Evolutionary conservation across 2,797 vertebrate species (phyloP).

Genomic region (Schizopygopsis malacanthus): DNA sequence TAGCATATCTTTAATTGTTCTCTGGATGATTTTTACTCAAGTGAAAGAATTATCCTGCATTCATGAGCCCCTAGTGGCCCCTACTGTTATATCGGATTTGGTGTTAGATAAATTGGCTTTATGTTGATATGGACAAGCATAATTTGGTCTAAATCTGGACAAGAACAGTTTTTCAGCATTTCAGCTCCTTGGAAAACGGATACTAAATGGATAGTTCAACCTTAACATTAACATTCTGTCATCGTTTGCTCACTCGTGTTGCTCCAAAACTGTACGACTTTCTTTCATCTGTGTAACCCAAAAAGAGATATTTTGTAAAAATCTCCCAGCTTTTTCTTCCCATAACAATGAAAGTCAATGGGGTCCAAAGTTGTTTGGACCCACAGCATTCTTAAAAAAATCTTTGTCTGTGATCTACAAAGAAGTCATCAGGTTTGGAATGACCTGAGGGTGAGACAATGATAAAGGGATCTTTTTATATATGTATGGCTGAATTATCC

Average conservation of each 20-base stretch:
- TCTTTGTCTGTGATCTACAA: not conserved
- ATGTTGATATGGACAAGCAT: not conserved
- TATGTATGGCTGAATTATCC: not conserved
- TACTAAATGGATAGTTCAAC: not conserved
- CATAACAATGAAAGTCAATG: too few species aligned
- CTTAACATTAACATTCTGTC: not conserved
- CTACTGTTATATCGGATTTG: not conserved
- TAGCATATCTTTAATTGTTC: constrained; percentile 39
- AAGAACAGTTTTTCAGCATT: not conserved
- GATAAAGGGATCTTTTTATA: not conserved
- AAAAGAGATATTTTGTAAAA: not conserved
- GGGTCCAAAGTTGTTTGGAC: not conserved
- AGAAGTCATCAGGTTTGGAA: not conserved
- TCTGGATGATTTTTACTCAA: constrained; percentile 52
- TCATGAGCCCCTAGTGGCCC: not conserved
- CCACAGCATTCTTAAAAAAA: not conserved
- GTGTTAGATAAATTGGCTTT: not conserved
- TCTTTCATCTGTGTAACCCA: not conserved
- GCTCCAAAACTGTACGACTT: not conserved
- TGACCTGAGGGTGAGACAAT: not conserved
- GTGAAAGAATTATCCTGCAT: constrained; percentile 35
- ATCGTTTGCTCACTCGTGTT: not conserved
- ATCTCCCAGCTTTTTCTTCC: not conserved
- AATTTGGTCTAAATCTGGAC: not conserved
- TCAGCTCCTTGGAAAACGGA: not conserved